Conservation (phyloP, 2,888 invertebrate species). For the Monoplex corrugatus region DNA sequence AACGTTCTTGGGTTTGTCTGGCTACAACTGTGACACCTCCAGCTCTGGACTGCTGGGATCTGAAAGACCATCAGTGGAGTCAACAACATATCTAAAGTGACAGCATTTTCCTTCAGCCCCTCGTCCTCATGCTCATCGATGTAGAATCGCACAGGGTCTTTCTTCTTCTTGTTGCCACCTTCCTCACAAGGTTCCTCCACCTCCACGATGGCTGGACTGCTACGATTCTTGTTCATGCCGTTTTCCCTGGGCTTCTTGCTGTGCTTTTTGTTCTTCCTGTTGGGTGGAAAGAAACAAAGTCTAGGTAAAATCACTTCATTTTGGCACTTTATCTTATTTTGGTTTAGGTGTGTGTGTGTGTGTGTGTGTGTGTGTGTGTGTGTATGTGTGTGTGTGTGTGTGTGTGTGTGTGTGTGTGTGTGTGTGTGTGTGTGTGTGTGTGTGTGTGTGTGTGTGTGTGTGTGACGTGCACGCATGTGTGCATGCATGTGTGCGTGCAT, state of each 20-base stretch:
- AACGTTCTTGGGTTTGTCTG: not conserved
- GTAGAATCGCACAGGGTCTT: slow-evolving; percentile 69
- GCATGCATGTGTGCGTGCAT: not conserved
- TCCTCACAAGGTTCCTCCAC: slow-evolving; percentile 39
- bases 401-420: slow-evolving; percentile 26
- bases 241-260: slow-evolving; percentile 50
- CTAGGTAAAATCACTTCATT: too few relatives aligned
- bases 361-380: not conserved
- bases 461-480: not conserved
- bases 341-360: not conserved
- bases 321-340: not conserved
- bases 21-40: slow-evolving; percentile 43
- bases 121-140: slow-evolving; percentile 69
- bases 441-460: not conserved
- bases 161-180: slow-evolving; percentile 58
- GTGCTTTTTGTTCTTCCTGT: slow-evolving; percentile 56
- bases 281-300: not conserved
- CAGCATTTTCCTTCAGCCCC: slow-evolving; percentile 63
- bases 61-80: slow-evolving; percentile 68
- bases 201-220: slow-evolving; percentile 53
- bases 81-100: slow-evolving; percentile 72
- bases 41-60: slow-evolving; percentile 25
- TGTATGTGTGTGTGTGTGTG: slow-evolving; percentile 15
- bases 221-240: slow-evolving; percentile 38
- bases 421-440: not conserved